Conservation (phyloP, 2,797 vertebrate species). For the Vespertilio murinus region DNA sequence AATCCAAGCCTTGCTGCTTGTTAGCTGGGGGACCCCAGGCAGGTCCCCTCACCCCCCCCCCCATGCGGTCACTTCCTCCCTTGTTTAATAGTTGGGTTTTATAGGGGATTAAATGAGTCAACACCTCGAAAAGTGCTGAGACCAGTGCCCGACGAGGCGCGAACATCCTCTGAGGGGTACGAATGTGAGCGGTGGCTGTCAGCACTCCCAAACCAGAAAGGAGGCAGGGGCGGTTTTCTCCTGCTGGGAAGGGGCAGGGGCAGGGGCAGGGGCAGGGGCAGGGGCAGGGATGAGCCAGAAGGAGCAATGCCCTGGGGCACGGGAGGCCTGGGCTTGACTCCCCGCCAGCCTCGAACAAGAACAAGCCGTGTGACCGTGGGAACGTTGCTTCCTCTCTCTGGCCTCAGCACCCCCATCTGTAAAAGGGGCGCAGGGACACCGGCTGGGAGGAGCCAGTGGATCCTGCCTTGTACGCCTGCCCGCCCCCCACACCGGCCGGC, state of each 20-base stretch:
- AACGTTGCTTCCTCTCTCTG: not conserved
- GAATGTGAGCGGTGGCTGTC: not conserved
- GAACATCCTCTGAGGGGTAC: not conserved
- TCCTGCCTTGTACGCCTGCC: accelerated
- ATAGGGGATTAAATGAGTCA: not conserved
- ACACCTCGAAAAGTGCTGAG: not conserved
- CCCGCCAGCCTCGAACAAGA: not conserved
- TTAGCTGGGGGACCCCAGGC: not conserved
- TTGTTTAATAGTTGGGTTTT: not conserved
- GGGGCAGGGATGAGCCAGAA: not conserved
- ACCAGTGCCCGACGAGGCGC: not conserved
- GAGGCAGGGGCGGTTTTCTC: not conserved
- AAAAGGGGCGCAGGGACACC: not conserved
- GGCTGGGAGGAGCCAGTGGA: not conserved
- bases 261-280: not conserved
- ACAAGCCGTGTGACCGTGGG: not conserved
- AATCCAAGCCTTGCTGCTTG: not conserved
- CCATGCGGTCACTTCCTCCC: not conserved
- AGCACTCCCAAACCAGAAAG: not conserved
- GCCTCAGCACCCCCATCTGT: not conserved
- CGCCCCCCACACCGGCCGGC: accelerated
- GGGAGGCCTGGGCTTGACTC: not conserved
- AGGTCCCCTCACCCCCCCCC: not conserved
- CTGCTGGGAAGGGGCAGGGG: not conserved
- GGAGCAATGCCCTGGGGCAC: not conserved